Conservation (phyloP, 2,797 vertebrate species). For the Anguilla obscura region DNA sequence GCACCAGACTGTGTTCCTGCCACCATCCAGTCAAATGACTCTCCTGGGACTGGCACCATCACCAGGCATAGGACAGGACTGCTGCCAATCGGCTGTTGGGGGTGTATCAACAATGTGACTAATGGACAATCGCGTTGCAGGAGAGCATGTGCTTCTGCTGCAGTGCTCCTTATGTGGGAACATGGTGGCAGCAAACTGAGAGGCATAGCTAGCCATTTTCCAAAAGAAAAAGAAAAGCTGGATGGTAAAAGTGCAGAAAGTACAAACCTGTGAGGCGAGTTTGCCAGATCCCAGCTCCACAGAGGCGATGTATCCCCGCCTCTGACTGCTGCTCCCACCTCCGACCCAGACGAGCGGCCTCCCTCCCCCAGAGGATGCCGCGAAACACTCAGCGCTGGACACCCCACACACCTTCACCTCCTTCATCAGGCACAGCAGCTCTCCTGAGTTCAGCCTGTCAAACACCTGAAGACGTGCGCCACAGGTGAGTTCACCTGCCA, state of each 20-base stretch:
- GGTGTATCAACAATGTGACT: background rate
- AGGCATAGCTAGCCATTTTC: background rate
- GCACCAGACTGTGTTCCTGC: slow-evolving; percentile 87
- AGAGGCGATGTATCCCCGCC: slow-evolving; percentile 75
- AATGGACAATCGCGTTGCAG: background rate
- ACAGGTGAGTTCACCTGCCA: background rate
- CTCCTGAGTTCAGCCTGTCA: slow-evolving; percentile 85
- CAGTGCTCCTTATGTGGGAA: background rate
- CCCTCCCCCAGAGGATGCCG: slow-evolving; percentile 61
- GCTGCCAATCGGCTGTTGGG: slow-evolving; percentile 76
- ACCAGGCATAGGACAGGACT: slow-evolving; percentile 86
- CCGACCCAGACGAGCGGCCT: slow-evolving; percentile 79
- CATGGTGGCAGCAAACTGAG: background rate
- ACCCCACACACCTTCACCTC: slow-evolving; percentile 68
- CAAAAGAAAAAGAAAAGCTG: background rate
- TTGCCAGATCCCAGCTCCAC: slow-evolving; percentile 77
- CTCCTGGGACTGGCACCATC: slow-evolving; percentile 73
- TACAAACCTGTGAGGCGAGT: slow-evolving; percentile 75
- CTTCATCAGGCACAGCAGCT: slow-evolving; percentile 85
- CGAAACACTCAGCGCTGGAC: slow-evolving; percentile 79
- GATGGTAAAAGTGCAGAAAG: slow-evolving; percentile 16
- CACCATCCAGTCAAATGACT: slow-evolving; percentile 84
- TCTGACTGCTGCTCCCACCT: slow-evolving; percentile 79
- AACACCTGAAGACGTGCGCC: slow-evolving; percentile 76
- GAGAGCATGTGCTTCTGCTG: background rate